Base-by-base conservation (phyloP, 2,797 vertebrate species). In the Graptemys geographica region DNA sequence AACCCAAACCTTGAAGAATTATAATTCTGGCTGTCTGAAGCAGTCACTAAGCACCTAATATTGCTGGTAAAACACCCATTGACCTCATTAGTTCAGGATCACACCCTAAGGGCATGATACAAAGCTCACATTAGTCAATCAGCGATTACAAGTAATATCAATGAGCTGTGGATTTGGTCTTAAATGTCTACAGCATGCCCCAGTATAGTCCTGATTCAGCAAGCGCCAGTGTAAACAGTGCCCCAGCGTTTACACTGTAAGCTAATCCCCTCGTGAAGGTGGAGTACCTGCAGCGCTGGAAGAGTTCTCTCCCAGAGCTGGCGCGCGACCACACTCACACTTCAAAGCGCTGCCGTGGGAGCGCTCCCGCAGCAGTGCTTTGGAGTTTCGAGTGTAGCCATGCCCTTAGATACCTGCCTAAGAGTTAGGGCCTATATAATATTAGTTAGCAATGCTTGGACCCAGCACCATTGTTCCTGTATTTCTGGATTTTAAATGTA, bases 21-120 rank as follows among this genome's bases (percentile, higher is more conserved):
- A 93, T 94, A 90, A 92, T 86, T 88, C 86, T 90, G 78, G 74
- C 81, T 92, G 74, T 81, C 93, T 91, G 79, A 86, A 12, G 28
- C 47, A 57, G 81, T 92, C 41, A 28, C 86, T 27, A 25, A 87
- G 82, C 44, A 59, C 74, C 88, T 90, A 81, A 86, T 65, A 76
- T 74, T 79, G 28, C 81, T 84, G 69, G 27, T 84, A 83, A 94
- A 95, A 78, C 92, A 89, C 81, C 81, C 52, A 33, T 65, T 90
- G 81, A 49, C 59, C 89, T 92, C 93, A 85, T 57, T 90, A 90
- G 16, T 51, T 25, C 0, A 5, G 78, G 52, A 90, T 33, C 72
- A 81, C 90, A 76, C 82, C 82, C 27, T 84, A 86, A 80, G 52
- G 37, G 86, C 81, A 81, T 95, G 83, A 91, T 79, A 28, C 72